Conservation (phyloP, 2,797 vertebrate species). For the Enteromius unitaeniatus region DNA sequence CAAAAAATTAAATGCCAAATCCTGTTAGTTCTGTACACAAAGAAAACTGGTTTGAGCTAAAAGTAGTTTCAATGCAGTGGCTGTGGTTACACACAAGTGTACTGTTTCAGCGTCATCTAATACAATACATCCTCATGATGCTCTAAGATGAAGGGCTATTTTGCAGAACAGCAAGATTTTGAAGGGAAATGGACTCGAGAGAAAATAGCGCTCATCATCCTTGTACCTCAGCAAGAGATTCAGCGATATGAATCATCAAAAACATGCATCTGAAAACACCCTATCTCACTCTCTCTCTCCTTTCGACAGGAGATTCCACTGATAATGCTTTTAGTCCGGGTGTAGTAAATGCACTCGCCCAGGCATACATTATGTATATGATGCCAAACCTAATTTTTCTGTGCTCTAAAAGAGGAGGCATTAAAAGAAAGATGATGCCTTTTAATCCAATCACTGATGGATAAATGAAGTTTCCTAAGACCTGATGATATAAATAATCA, state of each 20-base stretch:
- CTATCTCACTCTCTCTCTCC: not conserved
- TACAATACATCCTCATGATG: not conserved
- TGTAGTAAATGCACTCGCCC: conserved; percentile 13
- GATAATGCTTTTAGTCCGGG: conserved; percentile 12
- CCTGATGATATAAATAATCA: conserved; percentile 8
- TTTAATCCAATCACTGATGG: not conserved
- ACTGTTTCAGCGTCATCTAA: not conserved
- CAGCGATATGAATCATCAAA: conserved; percentile 11
- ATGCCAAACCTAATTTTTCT: not conserved
- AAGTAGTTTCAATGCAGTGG: not conserved
- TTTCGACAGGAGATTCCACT: not conserved
- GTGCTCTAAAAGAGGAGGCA: not conserved
- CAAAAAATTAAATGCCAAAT: conserved; percentile 22
- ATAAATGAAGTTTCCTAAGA: not conserved
- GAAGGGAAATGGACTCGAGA: not conserved
- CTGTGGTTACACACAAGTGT: not conserved
- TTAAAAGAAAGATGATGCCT: not conserved
- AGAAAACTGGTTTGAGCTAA: not conserved
- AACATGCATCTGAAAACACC: conserved; percentile 9
- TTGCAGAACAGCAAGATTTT: not conserved
- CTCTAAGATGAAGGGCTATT: not conserved
- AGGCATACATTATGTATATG: not conserved
- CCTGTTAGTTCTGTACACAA: conserved; percentile 19
- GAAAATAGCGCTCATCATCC: not conserved
- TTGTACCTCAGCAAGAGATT: conserved; percentile 6